A percentile compares a stretch with the other conserved stretches of the same genome.
These are phyloP conservation scores for Enteromius viviparus DNA, from an alignment of 2,797 vertebrate species.

Conservation along the genomic window DNA sequence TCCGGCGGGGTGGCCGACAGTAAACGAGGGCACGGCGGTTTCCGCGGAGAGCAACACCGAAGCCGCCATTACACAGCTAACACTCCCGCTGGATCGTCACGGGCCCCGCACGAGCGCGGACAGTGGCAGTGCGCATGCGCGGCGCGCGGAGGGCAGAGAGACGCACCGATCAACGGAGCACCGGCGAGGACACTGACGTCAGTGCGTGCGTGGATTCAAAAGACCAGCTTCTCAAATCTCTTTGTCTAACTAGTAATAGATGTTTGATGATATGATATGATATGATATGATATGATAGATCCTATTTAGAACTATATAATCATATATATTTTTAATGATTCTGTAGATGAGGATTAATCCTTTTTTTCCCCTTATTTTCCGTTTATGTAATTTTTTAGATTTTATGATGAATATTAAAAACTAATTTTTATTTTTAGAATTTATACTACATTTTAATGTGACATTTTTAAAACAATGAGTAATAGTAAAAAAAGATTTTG, in stretches of 20 bases:
- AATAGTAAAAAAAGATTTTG: neutral
- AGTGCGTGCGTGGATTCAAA: conserved; percentile 1
- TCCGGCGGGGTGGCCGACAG: conserved; percentile 63
- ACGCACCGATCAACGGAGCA: conserved; percentile 4
- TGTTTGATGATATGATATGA: neutral
- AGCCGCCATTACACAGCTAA: conserved; percentile 90
- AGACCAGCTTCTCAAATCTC: neutral
- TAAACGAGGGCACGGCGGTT: conserved; percentile 74
- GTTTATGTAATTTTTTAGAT: neutral
- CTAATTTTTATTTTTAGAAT: neutral
- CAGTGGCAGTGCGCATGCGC: conserved; percentile 47
- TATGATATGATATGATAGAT: neutral
- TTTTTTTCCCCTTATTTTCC: no score
- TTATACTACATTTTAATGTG: neutral
- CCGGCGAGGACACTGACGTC: neutral
- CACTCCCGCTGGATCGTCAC: conserved; percentile 63
- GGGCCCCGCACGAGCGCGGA: conserved; percentile 40
- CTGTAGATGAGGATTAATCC: neutral
- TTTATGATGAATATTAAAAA: no score
- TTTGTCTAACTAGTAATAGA: neutral
- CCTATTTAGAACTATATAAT: no score
- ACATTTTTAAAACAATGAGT: neutral
- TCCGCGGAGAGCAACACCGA: conserved; percentile 83
- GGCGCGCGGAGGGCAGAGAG: conserved; percentile 29
- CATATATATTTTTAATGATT: neutral